Base-by-base conservation (phyloP, 1,140 invertebrate genomes). In the Micrasema minimum region DNA sequence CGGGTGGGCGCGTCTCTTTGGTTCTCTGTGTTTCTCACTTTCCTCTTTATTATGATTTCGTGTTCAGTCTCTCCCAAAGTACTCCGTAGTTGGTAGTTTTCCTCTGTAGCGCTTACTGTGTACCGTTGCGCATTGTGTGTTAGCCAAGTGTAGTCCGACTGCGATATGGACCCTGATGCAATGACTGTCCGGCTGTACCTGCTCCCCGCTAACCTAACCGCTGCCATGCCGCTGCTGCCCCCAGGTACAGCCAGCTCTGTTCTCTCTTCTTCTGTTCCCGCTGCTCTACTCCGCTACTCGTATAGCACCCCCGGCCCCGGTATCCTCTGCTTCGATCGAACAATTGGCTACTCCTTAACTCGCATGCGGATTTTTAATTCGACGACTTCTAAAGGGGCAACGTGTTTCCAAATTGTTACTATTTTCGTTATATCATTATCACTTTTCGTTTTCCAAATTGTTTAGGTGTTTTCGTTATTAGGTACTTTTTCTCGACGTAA, bases 161-260 rank as follows among this genome's bases (percentile, higher is more conserved):
- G 72, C 72, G 66, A 74, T 74, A 74, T 71, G 69, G 72, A 74
- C 65, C 73, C 73, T 75, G 73, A 75, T 75, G 73, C 73, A 75
- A 75, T 75, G 73, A 75, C 48, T 38, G 22, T 62, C 45, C 38
- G 18, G 72, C 72, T 68, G 65, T 55, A 51, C 65, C 59, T 67
- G n/a, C 65, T 51, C 41, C 18, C 66, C n/a, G 31, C 53, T 51
- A 66, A 35, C 22, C 48, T 18, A 9, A 18, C 46, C 12, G 46
- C 48, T 20, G 14, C 43, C 62, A 18, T 64, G 26, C 61, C 38
- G n/a, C n/a, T n/a, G n/a, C n/a, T n/a, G n/a, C n/a, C 31, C 46
- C 31, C 38, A 46, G 66, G 66, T 43, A 69, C 71, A 59, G 71
- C 61, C 48, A 18, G 18, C 43, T 22, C 72, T 66, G 50, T 67